Percentiles rank a stretch among this genome's conserved stretches.
phyloP scores from a whole-genome alignment of 1,140 invertebrate genomes.

The Monochamus saltuarius region DNA sequence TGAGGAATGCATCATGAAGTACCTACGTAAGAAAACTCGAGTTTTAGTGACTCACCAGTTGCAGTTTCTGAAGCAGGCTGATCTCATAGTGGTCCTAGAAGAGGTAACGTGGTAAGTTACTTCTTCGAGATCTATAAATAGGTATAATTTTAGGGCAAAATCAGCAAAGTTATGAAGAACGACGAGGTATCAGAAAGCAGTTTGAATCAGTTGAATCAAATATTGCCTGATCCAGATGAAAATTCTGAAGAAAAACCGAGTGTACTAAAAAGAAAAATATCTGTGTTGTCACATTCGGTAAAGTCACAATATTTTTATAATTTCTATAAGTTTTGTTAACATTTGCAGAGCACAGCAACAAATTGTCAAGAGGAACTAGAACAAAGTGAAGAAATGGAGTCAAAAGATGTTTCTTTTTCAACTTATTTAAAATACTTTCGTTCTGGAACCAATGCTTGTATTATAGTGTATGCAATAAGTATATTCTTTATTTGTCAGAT shows the following conservation, averaged over 20 bases:
- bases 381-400: constrained; percentile 59
- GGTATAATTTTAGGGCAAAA: constrained; percentile 1
- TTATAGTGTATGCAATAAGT: constrained; percentile 49
- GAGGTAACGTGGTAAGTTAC: constrained; percentile 56
- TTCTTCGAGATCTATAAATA: neutral
- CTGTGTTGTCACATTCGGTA: no score
- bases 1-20: constrained; percentile 64
- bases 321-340: no score
- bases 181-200: neutral
- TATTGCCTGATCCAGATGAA: neutral
- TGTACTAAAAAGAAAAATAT: no score
- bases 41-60: constrained; percentile 82
- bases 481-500: constrained; percentile 55
- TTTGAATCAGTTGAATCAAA: neutral
- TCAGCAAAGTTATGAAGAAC: constrained; percentile 1
- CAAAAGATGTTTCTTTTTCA: constrained; percentile 58
- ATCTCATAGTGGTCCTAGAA: constrained; percentile 70
- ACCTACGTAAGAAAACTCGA: constrained; percentile 56
- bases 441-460: constrained; percentile 55
- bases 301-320: no score
- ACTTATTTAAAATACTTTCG: constrained; percentile 57
- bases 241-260: no score
- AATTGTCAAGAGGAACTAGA: constrained; percentile 50
- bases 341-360: no score
- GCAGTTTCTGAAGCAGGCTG: constrained; percentile 73